Evolutionary conservation across 2,113 vertebrate genomes (phyloP), one percentile per base, ranked within the genome.

Genomic region (Mesembrinibis cayennensis): DNA sequence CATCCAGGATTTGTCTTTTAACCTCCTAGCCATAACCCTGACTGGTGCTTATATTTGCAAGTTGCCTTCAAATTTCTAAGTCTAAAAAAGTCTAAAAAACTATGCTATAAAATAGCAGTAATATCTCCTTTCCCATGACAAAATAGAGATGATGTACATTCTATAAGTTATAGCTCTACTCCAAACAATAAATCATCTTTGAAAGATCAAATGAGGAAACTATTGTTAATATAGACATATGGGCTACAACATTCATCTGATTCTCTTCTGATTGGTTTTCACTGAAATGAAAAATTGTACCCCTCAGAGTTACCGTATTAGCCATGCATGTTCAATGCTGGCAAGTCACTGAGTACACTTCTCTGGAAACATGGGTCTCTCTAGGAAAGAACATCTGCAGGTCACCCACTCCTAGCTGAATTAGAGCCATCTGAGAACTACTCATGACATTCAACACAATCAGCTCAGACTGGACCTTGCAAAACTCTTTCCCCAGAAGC

Each of bases 311-410:
- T 71, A 45, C 50, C 40, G 38, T 29, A 55, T 29, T 53, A 71
- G 44, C 49, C 69, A 36, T 0, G 0, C 38, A 42, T 5, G 30
- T n/a, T 71, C 27, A 71, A 0, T 6, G 23, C 16, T 50, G 23
- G 10, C 30, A 90, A 62, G 45, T 34, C 30, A 29, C 17, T 4
- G 16, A 74, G 18, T 10, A 79, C 8, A 29, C 4, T 62, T 42
- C 70, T 53, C 55, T 42, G 62, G 26, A 52, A 67, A 87, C 2
- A 1, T 0, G 23, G 7, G 17, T 70, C 21, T 82, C 61, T 56
- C 58, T 21, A 50, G 53, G 38, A 86, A 82, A 79, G 13, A 9
- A 9, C 20, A 56, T 21, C 9, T 56, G 30, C 34, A 47, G 22
- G 30, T 47, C 59, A 94, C 30, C 12, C 36, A 26, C 21, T 47